Evolutionary conservation across 1,140 invertebrate genomes (phyloP).

Genomic region (Drosophila insularis): DNA sequence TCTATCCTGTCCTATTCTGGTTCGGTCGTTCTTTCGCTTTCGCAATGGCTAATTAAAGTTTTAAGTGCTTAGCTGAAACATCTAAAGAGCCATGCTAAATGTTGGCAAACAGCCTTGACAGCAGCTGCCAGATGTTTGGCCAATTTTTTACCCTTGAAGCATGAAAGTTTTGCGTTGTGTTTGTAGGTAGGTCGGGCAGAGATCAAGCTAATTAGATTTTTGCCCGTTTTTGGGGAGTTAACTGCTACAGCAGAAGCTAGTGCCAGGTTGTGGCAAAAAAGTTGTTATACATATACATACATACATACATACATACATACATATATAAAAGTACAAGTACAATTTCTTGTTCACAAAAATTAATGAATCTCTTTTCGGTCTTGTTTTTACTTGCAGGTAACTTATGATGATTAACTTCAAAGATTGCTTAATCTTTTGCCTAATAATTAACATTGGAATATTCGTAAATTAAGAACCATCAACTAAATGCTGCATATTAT

Average conservation of each 20-base stretch:
- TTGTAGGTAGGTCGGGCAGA: conserved; percentile 9
- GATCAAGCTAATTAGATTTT: conserved; percentile 51
- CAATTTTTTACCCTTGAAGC: conserved; percentile 40
- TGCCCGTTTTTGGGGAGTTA: neutral
- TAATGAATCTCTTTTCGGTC: neutral
- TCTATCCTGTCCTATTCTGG: conserved; percentile 4
- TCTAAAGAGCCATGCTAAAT: conserved; percentile 23
- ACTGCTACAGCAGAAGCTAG: neutral
- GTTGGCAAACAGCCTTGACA: conserved; percentile 29
- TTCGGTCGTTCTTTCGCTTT: conserved; percentile 11
- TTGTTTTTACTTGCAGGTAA: conserved; percentile 27
- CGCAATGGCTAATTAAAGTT: conserved; percentile 70
- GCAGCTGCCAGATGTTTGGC: conserved; percentile 46
- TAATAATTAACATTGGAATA: neutral
- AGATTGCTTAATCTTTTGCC: neutral
- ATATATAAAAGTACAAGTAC: neutral
- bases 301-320: too few relatives aligned
- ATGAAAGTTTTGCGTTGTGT: conserved; percentile 36
- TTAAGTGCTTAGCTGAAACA: conserved; percentile 55
- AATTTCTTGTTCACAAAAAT: neutral
- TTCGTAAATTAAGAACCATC: too few relatives aligned
- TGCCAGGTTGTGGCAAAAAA: neutral
- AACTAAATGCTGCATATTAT: too few relatives aligned
- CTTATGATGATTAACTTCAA: conserved; percentile 16
- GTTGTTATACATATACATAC: neutral